Percentiles rank a stretch among this genome's conserved stretches.
Conservation (phyloP, 2,797 vertebrate species). For the Dendrocincla tyrannina region DNA sequence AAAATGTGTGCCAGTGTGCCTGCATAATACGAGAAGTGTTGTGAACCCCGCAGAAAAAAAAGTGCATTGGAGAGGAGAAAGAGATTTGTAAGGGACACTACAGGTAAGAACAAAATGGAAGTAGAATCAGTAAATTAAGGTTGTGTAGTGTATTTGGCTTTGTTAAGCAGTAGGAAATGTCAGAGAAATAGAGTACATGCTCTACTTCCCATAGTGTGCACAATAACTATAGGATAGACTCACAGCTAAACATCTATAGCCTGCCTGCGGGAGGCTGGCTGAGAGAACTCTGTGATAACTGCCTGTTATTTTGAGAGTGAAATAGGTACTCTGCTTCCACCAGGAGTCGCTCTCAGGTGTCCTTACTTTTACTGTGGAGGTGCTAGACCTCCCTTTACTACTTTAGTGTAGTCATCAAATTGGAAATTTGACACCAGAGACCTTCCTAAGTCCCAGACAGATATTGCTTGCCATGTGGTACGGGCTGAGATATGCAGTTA, state of each 20-base stretch:
- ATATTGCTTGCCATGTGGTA: neutral
- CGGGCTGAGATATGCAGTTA: neutral
- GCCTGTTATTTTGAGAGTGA: rapidly evolving
- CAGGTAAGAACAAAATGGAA: neutral
- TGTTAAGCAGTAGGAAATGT: neutral
- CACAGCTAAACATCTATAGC: neutral
- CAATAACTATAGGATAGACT: neutral
- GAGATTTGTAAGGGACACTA: neutral
- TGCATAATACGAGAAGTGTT: neutral
- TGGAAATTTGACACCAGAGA: neutral
- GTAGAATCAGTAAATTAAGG: neutral
- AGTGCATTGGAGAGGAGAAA: neutral
- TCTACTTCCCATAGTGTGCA: neutral
- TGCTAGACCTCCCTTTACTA: neutral
- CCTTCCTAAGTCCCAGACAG: neutral
- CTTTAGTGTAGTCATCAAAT: neutral
- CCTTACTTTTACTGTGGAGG: neutral
- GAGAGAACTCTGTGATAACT: neutral
- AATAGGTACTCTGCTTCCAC: neutral
- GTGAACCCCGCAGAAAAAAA: neutral
- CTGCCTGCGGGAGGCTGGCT: neutral
- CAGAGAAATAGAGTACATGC: neutral
- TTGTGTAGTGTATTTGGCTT: neutral
- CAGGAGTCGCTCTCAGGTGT: neutral
- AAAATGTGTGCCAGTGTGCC: neutral